Conservation (phyloP, 2,113 vertebrate genomes). For the Chascanopsetta lugubris region DNA sequence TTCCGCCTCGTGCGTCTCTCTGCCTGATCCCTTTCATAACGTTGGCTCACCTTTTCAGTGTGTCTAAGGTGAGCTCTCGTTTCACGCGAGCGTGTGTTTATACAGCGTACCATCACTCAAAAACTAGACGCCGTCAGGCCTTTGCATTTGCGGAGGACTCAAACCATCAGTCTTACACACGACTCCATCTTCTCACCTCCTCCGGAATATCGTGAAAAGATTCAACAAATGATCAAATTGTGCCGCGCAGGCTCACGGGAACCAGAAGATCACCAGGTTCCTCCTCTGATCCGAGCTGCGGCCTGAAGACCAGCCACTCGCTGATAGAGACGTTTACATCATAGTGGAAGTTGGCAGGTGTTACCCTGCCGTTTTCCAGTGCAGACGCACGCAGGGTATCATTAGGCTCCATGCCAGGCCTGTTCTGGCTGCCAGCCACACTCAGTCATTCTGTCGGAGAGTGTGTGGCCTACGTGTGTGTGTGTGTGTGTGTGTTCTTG, state of each 20-base stretch:
- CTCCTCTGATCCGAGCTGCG: conserved; percentile 86
- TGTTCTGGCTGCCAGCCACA: conserved; percentile 84
- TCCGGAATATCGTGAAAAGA: conserved; percentile 47
- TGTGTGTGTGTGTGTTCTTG: conserved; percentile 25
- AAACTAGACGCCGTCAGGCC: conserved; percentile 12
- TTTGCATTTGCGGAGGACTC: conserved; percentile 3
- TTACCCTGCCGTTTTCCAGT: conserved; percentile 90
- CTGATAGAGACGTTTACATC: conserved; percentile 99
- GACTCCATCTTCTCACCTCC: conserved; percentile 29
- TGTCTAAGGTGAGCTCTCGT: background rate
- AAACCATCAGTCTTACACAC: conserved; percentile 10
- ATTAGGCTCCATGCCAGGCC: conserved; percentile 95
- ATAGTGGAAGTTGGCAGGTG: conserved; percentile 98
- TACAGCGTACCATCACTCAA: too few species aligned
- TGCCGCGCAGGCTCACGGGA: conserved; percentile 72
- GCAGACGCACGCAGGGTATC: conserved; percentile 96
- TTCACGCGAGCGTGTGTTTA: too few species aligned
- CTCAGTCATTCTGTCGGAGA: conserved; percentile 53
- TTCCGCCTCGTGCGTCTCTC: too few species aligned
- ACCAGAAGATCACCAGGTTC: conserved; percentile 71
- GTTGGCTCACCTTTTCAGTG: too few species aligned
- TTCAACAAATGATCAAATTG: conserved; percentile 48
- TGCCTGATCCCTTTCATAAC: too few species aligned
- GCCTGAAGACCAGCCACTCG: conserved; percentile 86
- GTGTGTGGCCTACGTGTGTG: conserved; percentile 40